These are phyloP conservation scores for Allobates femoralis DNA, from an alignment of 2,797 vertebrate genomes.

Conservation along the genomic window DNA sequence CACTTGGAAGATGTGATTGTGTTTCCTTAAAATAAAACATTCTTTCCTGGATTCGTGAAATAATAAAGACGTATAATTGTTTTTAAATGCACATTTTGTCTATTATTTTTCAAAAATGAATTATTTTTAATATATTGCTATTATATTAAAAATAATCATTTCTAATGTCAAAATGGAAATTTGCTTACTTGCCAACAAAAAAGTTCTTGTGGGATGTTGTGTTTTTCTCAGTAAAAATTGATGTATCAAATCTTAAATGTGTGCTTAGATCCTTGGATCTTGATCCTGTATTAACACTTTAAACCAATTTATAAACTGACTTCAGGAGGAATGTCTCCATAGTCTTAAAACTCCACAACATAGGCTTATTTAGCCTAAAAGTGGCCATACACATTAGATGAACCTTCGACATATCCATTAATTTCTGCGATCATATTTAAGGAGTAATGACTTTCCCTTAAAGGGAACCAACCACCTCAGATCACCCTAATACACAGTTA, in stretches of 20 bases:
- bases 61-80: constrained; percentile 26
- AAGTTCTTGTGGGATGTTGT: background rate
- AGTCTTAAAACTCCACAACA: no score
- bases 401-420: no score
- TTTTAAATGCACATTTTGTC: constrained; percentile 16
- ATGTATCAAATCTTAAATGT: background rate
- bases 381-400: background rate
- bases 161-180: background rate
- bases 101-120: constrained; percentile 7
- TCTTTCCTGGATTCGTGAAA: constrained; percentile 22
- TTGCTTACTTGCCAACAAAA: background rate
- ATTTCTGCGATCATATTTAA: no score
- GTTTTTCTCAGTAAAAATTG: background rate
- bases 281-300: no score
- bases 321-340: no score
- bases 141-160: constrained; percentile 31
- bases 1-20: constrained; percentile 45
- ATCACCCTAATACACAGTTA: no score
- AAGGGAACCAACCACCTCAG: no score
- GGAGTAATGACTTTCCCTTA: no score
- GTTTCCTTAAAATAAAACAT: constrained; percentile 31
- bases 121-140: constrained; percentile 13
- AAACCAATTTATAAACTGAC: no score
- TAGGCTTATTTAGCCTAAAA: background rate
- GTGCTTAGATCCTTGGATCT: background rate